These are phyloP conservation scores for Bombyx mandarina DNA, from an alignment of 1,140 invertebrate species.

Conservation along the genomic window DNA sequence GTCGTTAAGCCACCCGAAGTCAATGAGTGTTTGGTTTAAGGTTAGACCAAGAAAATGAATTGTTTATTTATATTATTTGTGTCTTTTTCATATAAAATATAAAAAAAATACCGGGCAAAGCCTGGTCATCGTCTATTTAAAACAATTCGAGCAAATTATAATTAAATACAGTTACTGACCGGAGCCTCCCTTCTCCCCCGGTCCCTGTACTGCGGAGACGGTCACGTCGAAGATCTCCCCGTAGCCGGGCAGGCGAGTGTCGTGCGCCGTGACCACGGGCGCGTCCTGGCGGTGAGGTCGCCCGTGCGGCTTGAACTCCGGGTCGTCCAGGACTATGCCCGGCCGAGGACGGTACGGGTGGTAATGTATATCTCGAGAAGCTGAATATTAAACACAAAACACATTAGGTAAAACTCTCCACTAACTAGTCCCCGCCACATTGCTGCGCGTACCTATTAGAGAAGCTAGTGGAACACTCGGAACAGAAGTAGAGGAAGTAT, in stretches of 20 bases:
- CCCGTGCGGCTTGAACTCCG: conserved; percentile 80
- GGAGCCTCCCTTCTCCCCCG: conserved; percentile 72
- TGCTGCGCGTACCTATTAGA: too few relatives aligned
- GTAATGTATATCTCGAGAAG: conserved; percentile 45
- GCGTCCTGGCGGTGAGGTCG: conserved; percentile 26
- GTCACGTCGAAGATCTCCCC: conserved; percentile 92
- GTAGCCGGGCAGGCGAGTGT: conserved; percentile 60
- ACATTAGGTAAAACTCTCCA: too few relatives aligned
- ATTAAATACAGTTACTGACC: conserved; percentile 16
- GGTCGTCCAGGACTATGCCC: conserved; percentile 86
- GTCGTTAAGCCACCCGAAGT: too few relatives aligned
- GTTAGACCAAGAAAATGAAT: too few relatives aligned
- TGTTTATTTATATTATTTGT: too few relatives aligned
- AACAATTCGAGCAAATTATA: too few relatives aligned
- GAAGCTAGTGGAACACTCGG: not conserved
- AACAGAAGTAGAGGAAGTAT: too few relatives aligned
- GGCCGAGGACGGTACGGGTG: conserved; percentile 79
- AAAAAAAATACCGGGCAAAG: too few relatives aligned
- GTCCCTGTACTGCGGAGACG: conserved; percentile 88
- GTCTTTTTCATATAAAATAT: too few relatives aligned
- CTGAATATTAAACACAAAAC: conserved; percentile 17
- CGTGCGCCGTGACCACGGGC: conserved; percentile 48
- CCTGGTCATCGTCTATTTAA: too few relatives aligned
- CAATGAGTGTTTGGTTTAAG: too few relatives aligned
- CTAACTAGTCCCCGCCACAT: too few relatives aligned